Evolutionary conservation across 2,113 vertebrate genomes (phyloP), one percentile per base, ranked within the genome.

Genomic region (Dunckerocampus dactyliophorus): DNA sequence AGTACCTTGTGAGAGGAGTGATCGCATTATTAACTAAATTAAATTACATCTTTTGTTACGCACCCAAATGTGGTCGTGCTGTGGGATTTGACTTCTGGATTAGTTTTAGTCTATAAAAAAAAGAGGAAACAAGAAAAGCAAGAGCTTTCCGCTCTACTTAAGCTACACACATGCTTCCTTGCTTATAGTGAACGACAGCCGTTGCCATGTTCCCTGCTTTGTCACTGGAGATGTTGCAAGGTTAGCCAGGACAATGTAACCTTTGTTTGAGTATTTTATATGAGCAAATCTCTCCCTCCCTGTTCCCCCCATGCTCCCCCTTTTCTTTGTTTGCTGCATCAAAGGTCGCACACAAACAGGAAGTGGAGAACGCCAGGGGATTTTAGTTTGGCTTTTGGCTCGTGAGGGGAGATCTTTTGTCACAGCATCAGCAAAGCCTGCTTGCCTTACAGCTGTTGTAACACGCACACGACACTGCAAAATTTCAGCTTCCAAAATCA

Each of bases 391-490:
- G 47, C 62, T 65, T 70, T 53, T 70, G 47, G 68, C 56, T 48
- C 48, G 53, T 59, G 62, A n/a, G 58, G 43, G 43, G 63, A 64
- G 52, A 59, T 63, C 71, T 80, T 79, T 85, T 80, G 77, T 79
- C 48, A 65, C 69, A 37, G 59, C 51, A 67, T 62, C 56, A 52
- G 67, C 46, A 49, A 39, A 49, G 51, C 62, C 61, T 64, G 67
- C 54, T 63, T 76, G 62, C 62, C 66, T 66, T 79, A 71, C 71
- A 82, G 76, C 72, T 81, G 79, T 72, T 65, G 53, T 60, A 72
- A 65, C 60, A 60, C 68, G 61, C 66, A 63, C 65, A 21, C 51
- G 4, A 48, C 37, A 39, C 24, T 39, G 37, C 37, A 39, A 39
- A 12, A 39, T 39, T 11, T 39, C 37, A 2, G 11, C 9, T 39